These are phyloP conservation scores for Pseudorhiza aurosa DNA, from an alignment of 30 jellyfish, hydroid and myxozoan genomes.

Conservation along the genomic window DNA sequence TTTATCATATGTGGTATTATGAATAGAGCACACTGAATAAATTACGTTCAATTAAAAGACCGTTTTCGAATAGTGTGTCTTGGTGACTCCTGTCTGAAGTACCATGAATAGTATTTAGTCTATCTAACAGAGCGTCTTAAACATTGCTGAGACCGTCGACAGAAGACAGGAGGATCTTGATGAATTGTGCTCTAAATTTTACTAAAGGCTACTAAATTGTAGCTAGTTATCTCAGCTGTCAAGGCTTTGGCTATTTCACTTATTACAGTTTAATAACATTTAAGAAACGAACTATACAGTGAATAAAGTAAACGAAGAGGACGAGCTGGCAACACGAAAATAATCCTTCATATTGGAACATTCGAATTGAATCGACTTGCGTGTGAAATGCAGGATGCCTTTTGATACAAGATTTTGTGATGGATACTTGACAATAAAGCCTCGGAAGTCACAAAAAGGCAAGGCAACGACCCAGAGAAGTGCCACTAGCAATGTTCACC, in stretches of 20 bases:
- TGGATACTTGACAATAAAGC: slow-evolving; percentile 68
- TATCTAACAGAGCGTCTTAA: too few species aligned
- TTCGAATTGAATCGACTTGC: too few species aligned
- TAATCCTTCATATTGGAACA: background rate
- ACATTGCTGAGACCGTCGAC: too few species aligned
- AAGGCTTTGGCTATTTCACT: background rate
- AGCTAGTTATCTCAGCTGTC: background rate
- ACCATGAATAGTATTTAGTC: slow-evolving; percentile 29
- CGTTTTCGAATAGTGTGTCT: slow-evolving; percentile 24
- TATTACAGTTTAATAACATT: background rate
- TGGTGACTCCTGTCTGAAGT: background rate
- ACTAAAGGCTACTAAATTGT: too few species aligned
- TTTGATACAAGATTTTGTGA: slow-evolving; percentile 72
- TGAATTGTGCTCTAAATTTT: too few species aligned
- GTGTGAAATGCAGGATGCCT: too few species aligned
- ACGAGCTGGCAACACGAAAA: background rate
- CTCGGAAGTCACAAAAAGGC: slow-evolving; percentile 47
- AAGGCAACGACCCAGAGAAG: slow-evolving; percentile 33
- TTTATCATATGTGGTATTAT: background rate
- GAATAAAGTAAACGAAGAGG: background rate
- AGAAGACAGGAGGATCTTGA: too few species aligned
- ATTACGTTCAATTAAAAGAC: slow-evolving; percentile 12
- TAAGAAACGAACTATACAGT: background rate
- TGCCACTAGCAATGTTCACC: slow-evolving; percentile 44
- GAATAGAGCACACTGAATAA: slow-evolving; percentile 67